Evolutionary conservation across 2,888 invertebrate species (phyloP), one percentile per base, ranked within the genome.

Genomic region (Platycnemis pennipes): DNA sequence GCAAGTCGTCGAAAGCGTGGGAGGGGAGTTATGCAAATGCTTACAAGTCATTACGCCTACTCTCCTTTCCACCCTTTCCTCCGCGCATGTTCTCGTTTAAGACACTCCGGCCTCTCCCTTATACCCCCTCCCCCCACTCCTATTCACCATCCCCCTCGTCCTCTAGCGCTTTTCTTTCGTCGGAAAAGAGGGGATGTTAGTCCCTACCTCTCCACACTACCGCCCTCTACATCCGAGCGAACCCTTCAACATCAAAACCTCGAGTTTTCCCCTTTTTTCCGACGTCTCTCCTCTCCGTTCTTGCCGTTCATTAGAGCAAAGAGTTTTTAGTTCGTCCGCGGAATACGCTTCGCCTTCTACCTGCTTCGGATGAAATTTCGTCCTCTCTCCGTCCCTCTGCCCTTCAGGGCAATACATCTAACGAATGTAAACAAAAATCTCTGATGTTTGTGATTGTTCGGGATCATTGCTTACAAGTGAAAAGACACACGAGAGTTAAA

Each of bases 11-110:
- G 49, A 91, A 91, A 63, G 91, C 69, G 69, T 37, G 91, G 91
- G 56, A 42, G 56, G 56, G 56, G 89, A 53, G 91, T 69, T 91
- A 91, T 91, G 91, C 91, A 91, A 91, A 91, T 91, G 91, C 91
- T 63, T 91, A 91, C 91, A 91, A 63, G 91, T 91, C 53, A 91
- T 91, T 91, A 91, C 91, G 91, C 63, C 91, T 53, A 26, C 91
- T 91, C 44, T 26, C 19, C 31, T 31, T 19, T 31, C 11, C 19
- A n/a, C 49, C 88, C 31, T 19, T 86, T n/a, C 44, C 46, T 49
- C 16, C 37, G 19, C 89, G 56, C 42, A 42, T 56, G 56, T 37
- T 44, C 31, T 5, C 56, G 31, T 56, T 89, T 46, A 89, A 22
- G 31, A 19, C 53, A 31, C 53, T n/a, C n/a, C 49, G 13, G 46